phyloP scores from a whole-genome alignment of 2,888 invertebrate genomes.

The Anticlea derivata region DNA sequence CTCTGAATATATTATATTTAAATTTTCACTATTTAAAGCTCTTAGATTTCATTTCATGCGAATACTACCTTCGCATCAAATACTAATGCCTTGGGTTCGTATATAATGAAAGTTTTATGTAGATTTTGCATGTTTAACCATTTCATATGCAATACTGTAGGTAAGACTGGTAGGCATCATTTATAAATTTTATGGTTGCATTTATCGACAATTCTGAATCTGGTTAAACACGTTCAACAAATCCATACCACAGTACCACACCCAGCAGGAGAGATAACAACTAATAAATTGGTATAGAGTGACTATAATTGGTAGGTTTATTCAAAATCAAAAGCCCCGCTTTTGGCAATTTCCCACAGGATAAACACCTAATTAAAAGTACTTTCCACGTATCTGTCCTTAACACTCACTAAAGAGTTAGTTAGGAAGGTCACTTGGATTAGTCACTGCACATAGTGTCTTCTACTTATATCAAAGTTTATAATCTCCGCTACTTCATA shows the following conservation, averaged over 20 bases:
- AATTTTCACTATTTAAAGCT: constrained; percentile 83
- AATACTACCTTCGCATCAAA: constrained; percentile 69
- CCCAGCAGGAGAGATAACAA: constrained; percentile 63
- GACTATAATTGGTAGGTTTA: constrained; percentile 61
- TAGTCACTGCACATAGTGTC: constrained; percentile 64
- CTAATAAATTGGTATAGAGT: constrained; percentile 68
- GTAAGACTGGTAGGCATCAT: too few relatives aligned
- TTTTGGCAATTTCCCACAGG: constrained; percentile 69
- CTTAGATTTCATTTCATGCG: constrained; percentile 80
- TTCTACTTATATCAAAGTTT: constrained; percentile 45
- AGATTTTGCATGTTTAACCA: constrained; percentile 25
- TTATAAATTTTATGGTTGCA: too few relatives aligned
- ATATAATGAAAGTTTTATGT: constrained; percentile 25
- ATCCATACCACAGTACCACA: constrained; percentile 37
- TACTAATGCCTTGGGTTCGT: constrained; percentile 58
- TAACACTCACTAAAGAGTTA: constrained; percentile 66
- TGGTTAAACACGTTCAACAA: constrained; percentile 19
- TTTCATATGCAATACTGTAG: not conserved
- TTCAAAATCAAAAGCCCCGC: constrained; percentile 75
- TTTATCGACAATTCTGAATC: too few relatives aligned
- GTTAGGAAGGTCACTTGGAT: constrained; percentile 77
- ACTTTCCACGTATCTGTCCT: constrained; percentile 51
- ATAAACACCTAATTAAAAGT: constrained; percentile 47
- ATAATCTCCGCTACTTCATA: constrained; percentile 56
- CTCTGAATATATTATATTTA: constrained; percentile 76